Evolutionary conservation across 1,140 invertebrate genomes (phyloP).

Genomic region (Drosophila truncata): DNA sequence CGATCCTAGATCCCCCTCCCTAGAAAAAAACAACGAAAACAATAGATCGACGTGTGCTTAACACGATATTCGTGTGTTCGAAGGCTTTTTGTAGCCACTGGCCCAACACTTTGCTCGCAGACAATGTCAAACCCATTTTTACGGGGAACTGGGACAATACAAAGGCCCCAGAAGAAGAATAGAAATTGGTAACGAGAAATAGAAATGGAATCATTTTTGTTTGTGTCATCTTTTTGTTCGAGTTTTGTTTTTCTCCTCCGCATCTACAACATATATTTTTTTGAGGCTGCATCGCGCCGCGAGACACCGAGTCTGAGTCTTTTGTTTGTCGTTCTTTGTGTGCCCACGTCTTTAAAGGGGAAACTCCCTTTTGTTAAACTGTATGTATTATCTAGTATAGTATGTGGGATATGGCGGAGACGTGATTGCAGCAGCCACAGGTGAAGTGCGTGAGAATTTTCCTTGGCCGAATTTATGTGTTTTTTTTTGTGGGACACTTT

Average conservation of each 20-base stretch:
- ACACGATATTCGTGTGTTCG: conserved; percentile 55
- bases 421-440: conserved; percentile 68
- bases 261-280: conserved; percentile 13
- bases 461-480: conserved; percentile 61
- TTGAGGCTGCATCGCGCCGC: conserved; percentile 37
- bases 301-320: conserved; percentile 56
- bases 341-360: conserved; percentile 36
- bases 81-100: conserved; percentile 40
- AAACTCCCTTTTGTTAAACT: conserved; percentile 53
- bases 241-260: conserved; percentile 31
- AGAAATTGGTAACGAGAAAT: conserved; percentile 57
- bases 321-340: conserved; percentile 63
- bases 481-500: conserved; percentile 23
- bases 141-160: conserved; percentile 66
- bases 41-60: conserved; percentile 76
- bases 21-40: conserved; percentile 19
- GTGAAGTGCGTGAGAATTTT: conserved; percentile 79
- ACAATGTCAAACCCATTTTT: conserved; percentile 81
- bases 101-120: conserved; percentile 66
- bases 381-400: conserved; percentile 1
- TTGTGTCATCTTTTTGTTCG: conserved; percentile 43
- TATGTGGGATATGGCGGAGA: conserved; percentile 16
- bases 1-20: conserved; percentile 44
- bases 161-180: conserved; percentile 40
- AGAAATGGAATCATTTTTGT: conserved; percentile 55